Percentiles rank a stretch among this genome's conserved stretches.
phyloP scores from a whole-genome alignment of 2,888 invertebrate genomes.

The Platynereis dumerilii region DNA sequence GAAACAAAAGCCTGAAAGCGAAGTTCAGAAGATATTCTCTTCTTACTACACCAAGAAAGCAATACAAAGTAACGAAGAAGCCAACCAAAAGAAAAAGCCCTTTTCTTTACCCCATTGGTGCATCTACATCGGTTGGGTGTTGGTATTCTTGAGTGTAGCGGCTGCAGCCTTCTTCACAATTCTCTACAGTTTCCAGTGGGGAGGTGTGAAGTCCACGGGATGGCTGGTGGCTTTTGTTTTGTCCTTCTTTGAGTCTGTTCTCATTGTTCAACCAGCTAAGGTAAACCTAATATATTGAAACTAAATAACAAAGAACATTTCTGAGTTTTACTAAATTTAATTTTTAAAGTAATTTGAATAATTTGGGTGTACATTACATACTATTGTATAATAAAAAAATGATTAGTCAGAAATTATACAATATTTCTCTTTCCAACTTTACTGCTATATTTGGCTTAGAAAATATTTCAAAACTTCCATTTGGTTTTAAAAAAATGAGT shows the following conservation, averaged over 20 bases:
- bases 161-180: constrained; percentile 6
- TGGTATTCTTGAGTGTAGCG: not conserved
- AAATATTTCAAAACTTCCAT: too few relatives aligned
- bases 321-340: too few relatives aligned
- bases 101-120: constrained; percentile 6
- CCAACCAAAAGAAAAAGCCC: not conserved
- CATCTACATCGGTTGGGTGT: not conserved
- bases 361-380: too few relatives aligned
- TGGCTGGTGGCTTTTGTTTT: not conserved
- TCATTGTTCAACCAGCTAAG: constrained; percentile 3
- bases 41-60: too few relatives aligned
- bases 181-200: constrained; percentile 7
- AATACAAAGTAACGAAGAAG: not conserved
- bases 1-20: not conserved
- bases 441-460: too few relatives aligned
- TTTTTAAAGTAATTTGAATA: too few relatives aligned
- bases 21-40: too few relatives aligned
- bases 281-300: not conserved
- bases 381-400: too few relatives aligned
- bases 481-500: too few relatives aligned
- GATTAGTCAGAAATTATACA: too few relatives aligned
- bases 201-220: not conserved
- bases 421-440: too few relatives aligned
- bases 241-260: constrained; percentile 6
- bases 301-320: too few relatives aligned